Evolutionary conservation across 2,797 vertebrate genomes (phyloP), one percentile per base, ranked within the genome.

Genomic region (Manis pentadactyla): DNA sequence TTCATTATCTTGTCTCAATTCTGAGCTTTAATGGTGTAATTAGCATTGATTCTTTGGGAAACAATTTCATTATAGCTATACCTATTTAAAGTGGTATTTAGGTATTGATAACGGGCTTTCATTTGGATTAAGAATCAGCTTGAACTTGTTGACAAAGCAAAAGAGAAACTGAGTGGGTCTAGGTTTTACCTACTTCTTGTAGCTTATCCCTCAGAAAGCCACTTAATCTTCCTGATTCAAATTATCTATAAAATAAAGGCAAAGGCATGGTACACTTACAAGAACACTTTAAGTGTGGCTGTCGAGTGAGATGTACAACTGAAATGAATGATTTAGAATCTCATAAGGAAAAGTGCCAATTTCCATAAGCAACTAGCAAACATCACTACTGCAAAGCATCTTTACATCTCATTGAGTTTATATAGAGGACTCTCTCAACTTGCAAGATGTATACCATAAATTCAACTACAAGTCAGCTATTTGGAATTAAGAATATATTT

Each of bases 11-110:
- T 68, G 81, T 86, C 89, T 97, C 83, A 81, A 14, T 93, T 92
- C 84, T 87, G 8, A 92, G 87, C 42, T 87, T 95, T 94, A 92
- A 96, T 93, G 93, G 63, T 90, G 11, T 75, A 96, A 97, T 96
- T 87, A 94, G 69, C 86, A 97, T 5, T 79, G 94, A 95, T 96
- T 97, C 89, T 95, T 89, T 29, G 53, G 79, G 75, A 93, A 97
- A 97, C 93, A 97, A 94, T 95, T 96, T 96, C 92, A 92, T 95
- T 97, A 96, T 0, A 92, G 75, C 42, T 68, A 73, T 53, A 81
- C 57, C 94, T 96, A 93, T 46, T 96, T 96, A 93, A 94, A 96
- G 85, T 46, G 39, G 87, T 90, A 95, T 94, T 97, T 90, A 96
- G 86, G 92, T 97, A 95, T 95, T 92, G 61, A 94, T 89, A 92